Base-by-base conservation (phyloP, 2,113 vertebrate genomes). In the Peromyscus leucopus region DNA sequence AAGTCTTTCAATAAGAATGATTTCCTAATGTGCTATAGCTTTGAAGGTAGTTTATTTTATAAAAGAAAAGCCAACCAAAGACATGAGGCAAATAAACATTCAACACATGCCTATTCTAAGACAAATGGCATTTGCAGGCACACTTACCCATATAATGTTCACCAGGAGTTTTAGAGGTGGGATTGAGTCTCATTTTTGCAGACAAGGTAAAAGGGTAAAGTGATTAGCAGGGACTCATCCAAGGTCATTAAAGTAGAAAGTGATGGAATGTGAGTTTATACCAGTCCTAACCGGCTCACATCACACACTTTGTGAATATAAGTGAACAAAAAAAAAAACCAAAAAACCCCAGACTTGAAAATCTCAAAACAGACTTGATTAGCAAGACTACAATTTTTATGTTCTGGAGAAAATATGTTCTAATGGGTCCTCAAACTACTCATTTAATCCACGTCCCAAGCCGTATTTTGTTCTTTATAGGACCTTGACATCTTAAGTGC, bases 21-120 rank as follows among this genome's bases (percentile, higher is more conserved):
- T 89, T 55, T 57, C 5, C 33, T 89, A 48, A 90, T 39, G 31
- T 57, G 42, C 33, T 85, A 31, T 57, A 63, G 76, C 51, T 94
- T 97, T 46, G 84, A 95, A 93, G 87, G 71, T 95, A 90, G 95
- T 96, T 93, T 39, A 51, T 89, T 89, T 94, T 51, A 5, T 72
- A 83, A 96, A 94, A 88, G 33, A 92, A 96, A 97, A 90, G 16
- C 48, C n/a, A 75, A 16, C 75, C 17, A 63, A 94, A 36, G 83
- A 92, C 59, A 55, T 59, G 96, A 94, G 72, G 93, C 33, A 90
- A 90, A 91, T 36, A 78, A 84, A 72, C 17, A 59, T 84, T 39
- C 84, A 92, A 82, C 26, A 61, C 74, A 80, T 28, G 36, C 48
- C n/a, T 95, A 28, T 72, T 82, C 57, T 51, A 31, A 79, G 84